These are phyloP conservation scores for Apodemus speciosus DNA, from an alignment of 2,113 vertebrate genomes.

Conservation along the genomic window DNA sequence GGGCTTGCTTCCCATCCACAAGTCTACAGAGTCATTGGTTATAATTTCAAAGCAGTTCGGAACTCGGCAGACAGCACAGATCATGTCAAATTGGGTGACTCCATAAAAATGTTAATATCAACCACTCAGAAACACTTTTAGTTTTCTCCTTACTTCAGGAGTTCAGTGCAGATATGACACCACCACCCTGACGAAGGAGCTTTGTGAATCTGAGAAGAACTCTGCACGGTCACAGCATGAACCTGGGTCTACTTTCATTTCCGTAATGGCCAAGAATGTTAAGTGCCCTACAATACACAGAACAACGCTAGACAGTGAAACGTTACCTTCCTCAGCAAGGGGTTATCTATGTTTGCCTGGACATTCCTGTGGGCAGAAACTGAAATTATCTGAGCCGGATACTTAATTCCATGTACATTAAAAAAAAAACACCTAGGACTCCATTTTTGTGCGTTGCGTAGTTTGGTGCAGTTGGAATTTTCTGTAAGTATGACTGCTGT, in stretches of 20 bases:
- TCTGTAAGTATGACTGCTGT: constrained; percentile 2
- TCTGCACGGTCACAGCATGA: background rate
- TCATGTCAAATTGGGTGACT: constrained; percentile 8
- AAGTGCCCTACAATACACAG: accelerated
- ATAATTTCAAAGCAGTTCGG: background rate
- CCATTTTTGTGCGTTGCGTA: background rate
- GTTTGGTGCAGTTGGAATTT: constrained; percentile 36
- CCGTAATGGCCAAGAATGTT: background rate
- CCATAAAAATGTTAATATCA: background rate
- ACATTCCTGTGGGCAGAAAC: background rate
- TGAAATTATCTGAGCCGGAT: background rate
- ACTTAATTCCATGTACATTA: constrained; percentile 20
- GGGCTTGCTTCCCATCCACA: constrained; percentile 1
- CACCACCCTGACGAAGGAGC: background rate
- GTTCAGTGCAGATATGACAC: background rate
- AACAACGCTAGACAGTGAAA: background rate
- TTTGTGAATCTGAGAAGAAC: background rate
- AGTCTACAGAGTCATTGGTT: background rate
- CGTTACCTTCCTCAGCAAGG: background rate
- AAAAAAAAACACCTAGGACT: constrained; percentile 28
- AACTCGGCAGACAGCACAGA: background rate
- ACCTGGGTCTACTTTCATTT: background rate
- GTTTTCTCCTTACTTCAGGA: background rate
- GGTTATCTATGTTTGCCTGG: background rate
- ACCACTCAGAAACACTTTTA: background rate